Base-by-base conservation (phyloP, 1,140 invertebrate species). In the Cydia strobilella region DNA sequence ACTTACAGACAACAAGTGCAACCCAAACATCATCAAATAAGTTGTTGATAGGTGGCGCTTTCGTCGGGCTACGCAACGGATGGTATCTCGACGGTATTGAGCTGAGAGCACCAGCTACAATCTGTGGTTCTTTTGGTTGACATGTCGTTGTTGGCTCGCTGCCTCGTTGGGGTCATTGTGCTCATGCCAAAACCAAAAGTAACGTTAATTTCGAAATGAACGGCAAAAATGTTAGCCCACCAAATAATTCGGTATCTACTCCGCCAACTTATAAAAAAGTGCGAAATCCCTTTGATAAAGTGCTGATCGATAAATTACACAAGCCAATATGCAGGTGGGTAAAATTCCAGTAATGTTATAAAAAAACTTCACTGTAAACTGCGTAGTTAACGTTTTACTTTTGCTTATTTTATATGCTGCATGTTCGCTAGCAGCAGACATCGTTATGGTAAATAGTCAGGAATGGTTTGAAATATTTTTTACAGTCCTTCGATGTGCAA, bases 401-500 rank as follows among this genome's bases (percentile, higher is more conserved):
- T 51, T 18, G 48, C 48, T 7, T 51, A 18, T 45, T 45, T 18
- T 6, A 12, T n/a, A 51, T 51, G 4, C 5, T n/a, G 6, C 48
- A 51, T n/a, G 3, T 6, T 18, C n/a, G 12, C 7, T 51, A 51
- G 15, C 13, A 51, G 48, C 18, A 18, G 6, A 7, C 12, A 12
- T 13, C 4, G 6, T 51, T 51, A 51, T 51, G 48, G 3, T 51
- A n/a, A 18, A 51, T 18, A 51, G 18, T 66, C 7, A 45, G 59
- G 0, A 23, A n/a, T 59, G 9, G 4, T 77, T 75, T 74, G 54
- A 25, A 45, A 72, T 73, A 51, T 65, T 66, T n/a, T 75, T 84
- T 86, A 20, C 79, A 93, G 93, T 79, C 93, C 93, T 63, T 90
- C 91, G 23, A 93, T 93, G 93, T 93, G 92, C 78, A 93, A 93